These are phyloP conservation scores for Drosophila grimshawi DNA, from an alignment of 1,140 invertebrate species.

Conservation along the genomic window DNA sequence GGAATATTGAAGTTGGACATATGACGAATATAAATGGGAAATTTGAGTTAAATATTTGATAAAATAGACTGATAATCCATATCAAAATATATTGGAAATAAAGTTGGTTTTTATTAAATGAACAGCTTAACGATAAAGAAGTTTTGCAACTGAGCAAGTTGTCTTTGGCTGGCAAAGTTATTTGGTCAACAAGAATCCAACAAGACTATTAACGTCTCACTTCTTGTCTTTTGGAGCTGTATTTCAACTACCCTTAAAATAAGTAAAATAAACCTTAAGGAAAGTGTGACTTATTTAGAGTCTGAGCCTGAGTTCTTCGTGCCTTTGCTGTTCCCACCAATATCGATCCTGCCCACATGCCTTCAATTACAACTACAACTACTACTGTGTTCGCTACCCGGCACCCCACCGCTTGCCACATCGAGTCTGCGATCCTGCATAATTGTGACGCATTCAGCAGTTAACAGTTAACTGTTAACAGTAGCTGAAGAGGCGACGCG, in stretches of 20 bases:
- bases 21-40: no score
- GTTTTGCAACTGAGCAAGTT: no score
- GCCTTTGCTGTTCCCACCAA: background rate
- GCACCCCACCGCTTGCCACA: background rate
- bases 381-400: background rate
- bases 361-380: background rate
- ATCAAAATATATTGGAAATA: no score
- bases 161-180: no score
- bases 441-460: slow-evolving; percentile 26
- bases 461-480: background rate
- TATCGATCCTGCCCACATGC: slow-evolving; percentile 71
- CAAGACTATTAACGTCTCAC: no score
- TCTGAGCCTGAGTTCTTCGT: background rate
- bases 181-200: no score
- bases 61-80: no score
- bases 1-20: no score
- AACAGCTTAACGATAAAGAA: no score
- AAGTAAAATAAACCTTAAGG: background rate
- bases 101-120: no score
- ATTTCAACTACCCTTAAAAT: background rate
- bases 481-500: slow-evolving; percentile 41
- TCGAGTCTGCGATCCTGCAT: slow-evolving; percentile 62
- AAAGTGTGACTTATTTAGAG: background rate
- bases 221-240: background rate
- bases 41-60: no score